Conservation (phyloP, 2,113 vertebrate genomes). For the Carlito syrichta region DNA sequence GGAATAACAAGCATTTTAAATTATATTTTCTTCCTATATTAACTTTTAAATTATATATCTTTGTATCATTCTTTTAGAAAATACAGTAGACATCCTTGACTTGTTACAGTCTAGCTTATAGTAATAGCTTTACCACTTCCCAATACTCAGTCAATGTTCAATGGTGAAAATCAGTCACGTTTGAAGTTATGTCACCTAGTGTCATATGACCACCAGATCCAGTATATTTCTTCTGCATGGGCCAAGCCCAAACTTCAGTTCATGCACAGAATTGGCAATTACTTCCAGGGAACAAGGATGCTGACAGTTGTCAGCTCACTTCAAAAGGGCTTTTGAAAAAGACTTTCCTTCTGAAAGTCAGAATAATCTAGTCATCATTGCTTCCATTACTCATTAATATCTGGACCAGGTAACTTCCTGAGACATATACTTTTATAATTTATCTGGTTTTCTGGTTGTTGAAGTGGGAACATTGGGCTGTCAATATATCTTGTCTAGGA, state of each 20-base stretch:
- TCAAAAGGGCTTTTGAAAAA: not conserved
- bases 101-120: not conserved
- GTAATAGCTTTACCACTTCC: not conserved
- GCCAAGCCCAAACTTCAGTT: not conserved
- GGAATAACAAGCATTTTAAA: not conserved
- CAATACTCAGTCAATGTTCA: not conserved
- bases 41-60: not conserved
- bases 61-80: not conserved
- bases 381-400: not conserved
- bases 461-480: not conserved
- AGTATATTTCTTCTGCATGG: not conserved
- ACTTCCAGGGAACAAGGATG: not conserved
- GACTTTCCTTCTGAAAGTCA: not conserved
- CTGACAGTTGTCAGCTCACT: too few relatives aligned
- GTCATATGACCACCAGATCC: not conserved
- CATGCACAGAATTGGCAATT: not conserved
- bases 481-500: not conserved
- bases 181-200: not conserved
- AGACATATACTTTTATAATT: not conserved
- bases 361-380: not conserved
- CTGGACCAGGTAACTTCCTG: too few relatives aligned
- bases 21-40: not conserved
- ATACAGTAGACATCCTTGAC: not conserved
- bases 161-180: not conserved
- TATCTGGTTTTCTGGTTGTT: not conserved